Base-by-base conservation (phyloP, 2,888 invertebrate species). In the Zygothrica quintamaculata region DNA sequence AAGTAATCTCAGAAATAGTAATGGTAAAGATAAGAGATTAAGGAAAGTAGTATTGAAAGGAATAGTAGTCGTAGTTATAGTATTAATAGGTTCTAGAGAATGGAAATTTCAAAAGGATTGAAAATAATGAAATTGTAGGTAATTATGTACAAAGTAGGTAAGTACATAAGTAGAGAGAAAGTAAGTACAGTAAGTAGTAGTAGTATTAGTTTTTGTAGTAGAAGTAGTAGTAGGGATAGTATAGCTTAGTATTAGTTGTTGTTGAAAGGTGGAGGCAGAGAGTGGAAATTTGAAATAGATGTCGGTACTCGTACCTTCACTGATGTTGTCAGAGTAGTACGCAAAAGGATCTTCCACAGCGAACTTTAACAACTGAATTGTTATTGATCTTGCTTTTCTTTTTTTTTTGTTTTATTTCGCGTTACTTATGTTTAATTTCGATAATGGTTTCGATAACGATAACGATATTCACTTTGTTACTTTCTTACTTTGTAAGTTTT, bases 291-390 rank as follows among this genome's bases (percentile, higher is more conserved):
- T 56, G 43, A 70, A 22, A 22, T 22, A 66, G 22, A 61, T 66
- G 3, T 22, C 18, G 18, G 18, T 60, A 61, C 70, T 65, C 70
- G 69, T 81, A 81, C 80, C 85, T 81, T 84, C 37, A 64, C 68
- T 68, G 84, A 66, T 76, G 84, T 65, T 75, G 76, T 69, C 73
- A 68, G 18, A 22, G 74, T 60, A 42, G 72, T 67, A 75, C 61
- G 61, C 64, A 53, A 62, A 62, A 46, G 53, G 36, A 36, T 57
- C 68, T 47, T 73, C 71, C 74, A 58, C 74, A 74, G 58, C 72
- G 57, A 51, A 58, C 15, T 22, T 7, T 42, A 57, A 67, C n/a
- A 73, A 67, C 46, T 34, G 33, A 60, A 73, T 56, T 56, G 66
- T 50, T 57, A n/a, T n/a, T n/a, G n/a, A n/a, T n/a, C n/a, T n/a